These are phyloP conservation scores for Gadopsis marmoratus DNA, from an alignment of 2,797 vertebrate species.

Conservation along the genomic window DNA sequence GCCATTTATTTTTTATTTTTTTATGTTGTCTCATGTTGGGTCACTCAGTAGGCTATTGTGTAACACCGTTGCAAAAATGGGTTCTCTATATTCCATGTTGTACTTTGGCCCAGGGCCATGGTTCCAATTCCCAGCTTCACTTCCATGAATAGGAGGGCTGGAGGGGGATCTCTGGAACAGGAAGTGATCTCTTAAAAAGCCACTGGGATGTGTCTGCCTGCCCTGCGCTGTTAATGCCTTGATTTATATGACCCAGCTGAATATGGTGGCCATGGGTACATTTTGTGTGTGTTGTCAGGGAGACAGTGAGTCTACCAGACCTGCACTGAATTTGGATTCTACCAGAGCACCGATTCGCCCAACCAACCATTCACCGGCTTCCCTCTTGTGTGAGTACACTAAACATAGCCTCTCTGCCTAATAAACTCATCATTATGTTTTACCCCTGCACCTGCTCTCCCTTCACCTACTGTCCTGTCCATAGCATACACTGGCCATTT, in stretches of 20 bases:
- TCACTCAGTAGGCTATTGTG: background rate
- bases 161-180: conserved; percentile 48
- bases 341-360: conserved; percentile 82
- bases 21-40: background rate
- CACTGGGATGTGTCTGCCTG: conserved; percentile 33
- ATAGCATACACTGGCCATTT: background rate
- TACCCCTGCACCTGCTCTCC: background rate
- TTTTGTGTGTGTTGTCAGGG: conserved; percentile 64
- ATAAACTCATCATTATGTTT: conserved; percentile 15
- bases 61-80: conserved; percentile 13
- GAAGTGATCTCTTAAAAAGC: conserved; percentile 59
- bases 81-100: conserved; percentile 1
- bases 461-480: background rate
- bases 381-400: conserved; percentile 77
- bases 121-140: conserved; percentile 44
- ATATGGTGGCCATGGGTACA: conserved; percentile 3
- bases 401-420: conserved; percentile 11
- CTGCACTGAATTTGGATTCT: conserved; percentile 88
- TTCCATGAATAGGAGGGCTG: conserved; percentile 43
- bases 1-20: background rate
- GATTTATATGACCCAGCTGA: conserved; percentile 14
- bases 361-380: conserved; percentile 81
- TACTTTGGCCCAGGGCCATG: conserved; percentile 14
- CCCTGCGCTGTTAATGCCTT: background rate
- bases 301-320: conserved; percentile 83